phyloP scores from a whole-genome alignment of 2,113 vertebrate species.

The Lophotis ruficrista region DNA sequence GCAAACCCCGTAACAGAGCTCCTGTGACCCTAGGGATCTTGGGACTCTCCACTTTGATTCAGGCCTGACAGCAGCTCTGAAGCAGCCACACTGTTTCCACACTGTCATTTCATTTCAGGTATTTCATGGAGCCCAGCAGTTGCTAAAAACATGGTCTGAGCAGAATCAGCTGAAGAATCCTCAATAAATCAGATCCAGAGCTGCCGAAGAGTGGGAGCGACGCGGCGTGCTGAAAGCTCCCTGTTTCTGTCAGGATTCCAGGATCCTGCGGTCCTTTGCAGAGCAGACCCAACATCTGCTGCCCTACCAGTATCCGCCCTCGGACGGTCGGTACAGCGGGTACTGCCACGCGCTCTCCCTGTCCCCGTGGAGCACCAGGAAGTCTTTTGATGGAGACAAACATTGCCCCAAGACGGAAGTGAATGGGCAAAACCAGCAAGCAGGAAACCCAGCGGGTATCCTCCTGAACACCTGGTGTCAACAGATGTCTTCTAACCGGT shows the following conservation, averaged over 20 bases:
- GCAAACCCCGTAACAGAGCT: neutral
- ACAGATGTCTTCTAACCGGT: rapidly evolving
- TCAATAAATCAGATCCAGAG: neutral
- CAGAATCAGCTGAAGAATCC: neutral
- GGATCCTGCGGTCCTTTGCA: neutral
- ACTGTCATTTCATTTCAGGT: too few species aligned
- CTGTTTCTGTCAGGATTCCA: neutral
- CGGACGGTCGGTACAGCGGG: rapidly evolving
- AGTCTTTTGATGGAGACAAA: neutral
- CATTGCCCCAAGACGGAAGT: rapidly evolving
- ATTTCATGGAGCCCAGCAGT: neutral
- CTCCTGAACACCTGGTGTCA: neutral
- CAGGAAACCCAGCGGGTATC: neutral
- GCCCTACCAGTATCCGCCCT: rapidly evolving
- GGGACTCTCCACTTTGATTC: neutral
- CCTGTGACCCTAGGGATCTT: neutral
- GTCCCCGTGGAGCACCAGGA: neutral
- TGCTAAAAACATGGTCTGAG: neutral
- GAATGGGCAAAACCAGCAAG: rapidly evolving
- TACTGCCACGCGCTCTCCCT: rapidly evolving
- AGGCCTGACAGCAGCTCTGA: neutral
- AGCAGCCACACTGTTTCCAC: neutral
- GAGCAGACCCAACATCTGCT: neutral
- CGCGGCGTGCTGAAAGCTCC: neutral
- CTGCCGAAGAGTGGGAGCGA: rapidly evolving